Evolutionary conservation across 2,113 vertebrate genomes (phyloP), one percentile per base, ranked within the genome.

Genomic region (Aphyosemion australe): DNA sequence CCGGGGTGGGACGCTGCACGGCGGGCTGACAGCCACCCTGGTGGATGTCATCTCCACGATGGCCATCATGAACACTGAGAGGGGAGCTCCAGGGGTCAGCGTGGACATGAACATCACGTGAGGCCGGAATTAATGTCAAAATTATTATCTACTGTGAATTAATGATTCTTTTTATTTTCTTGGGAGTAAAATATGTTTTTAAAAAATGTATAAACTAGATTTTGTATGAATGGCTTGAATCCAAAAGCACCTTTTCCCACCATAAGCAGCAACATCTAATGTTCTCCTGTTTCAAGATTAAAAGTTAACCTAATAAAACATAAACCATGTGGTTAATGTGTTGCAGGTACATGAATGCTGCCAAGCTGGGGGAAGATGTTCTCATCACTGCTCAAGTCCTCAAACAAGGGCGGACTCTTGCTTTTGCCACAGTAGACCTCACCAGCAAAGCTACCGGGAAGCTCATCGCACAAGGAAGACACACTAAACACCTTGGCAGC

Each of bases 31-130:
- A 2, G 97, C 97, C 47, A 98, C 96, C 0, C 82, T 99, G 15
- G 89, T 99, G 20, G 97, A 99, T 14, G 45, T 75, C 11, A 84
- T 99, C 61, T 99, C 97, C 26, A 96, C 97, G 8, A 0, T 88
- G 70, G 96, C 96, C 0, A 87, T 99, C 69, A 14, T 99, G 19
- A 67, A 93, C 84, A 93, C 90, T 1, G 97, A 98, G 60, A 90
- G 94, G 82, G 94, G 89, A 31, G 0, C 10, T 0, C 91, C 95
- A 0, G 97, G 97, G 9, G 96, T 99, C 89, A 99, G 96, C 4
- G 94, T 98, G 39, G 97, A 99, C 69, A 96, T 99, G 94, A 98
- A 98, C 67, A 96, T 99, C 80, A 96, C 96, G 97, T 99, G 91
- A 90, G 91, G 70, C 3, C 5, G 13, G 8, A 2, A 52, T 31